Percentiles rank a stretch among this genome's conserved stretches.
These are phyloP conservation scores for Oreochromis aureus DNA, from an alignment of 2,113 vertebrate species.

Conservation along the genomic window DNA sequence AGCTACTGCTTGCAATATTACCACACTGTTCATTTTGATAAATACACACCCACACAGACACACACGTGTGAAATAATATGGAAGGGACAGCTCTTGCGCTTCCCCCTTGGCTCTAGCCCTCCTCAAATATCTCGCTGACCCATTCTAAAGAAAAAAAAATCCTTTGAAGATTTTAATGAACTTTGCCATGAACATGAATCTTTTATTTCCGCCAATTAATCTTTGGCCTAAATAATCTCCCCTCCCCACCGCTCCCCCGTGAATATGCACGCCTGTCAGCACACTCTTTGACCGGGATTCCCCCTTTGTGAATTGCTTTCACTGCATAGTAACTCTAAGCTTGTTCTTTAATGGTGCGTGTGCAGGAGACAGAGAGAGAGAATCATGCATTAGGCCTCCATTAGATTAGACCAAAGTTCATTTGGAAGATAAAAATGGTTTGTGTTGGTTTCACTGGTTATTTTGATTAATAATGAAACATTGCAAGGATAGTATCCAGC, in stretches of 20 bases:
- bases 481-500: background rate
- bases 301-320: constrained; percentile 22
- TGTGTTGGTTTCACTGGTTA: background rate
- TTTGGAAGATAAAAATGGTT: background rate
- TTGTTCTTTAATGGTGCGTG: constrained; percentile 6
- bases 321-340: background rate
- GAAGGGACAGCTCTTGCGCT: background rate
- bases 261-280: constrained; percentile 24
- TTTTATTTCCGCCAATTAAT: constrained; percentile 67
- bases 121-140: background rate
- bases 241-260: background rate
- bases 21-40: background rate
- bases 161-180: constrained; percentile 68
- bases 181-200: constrained; percentile 58
- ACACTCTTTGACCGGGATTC: constrained; percentile 23
- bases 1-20: background rate
- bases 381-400: background rate
- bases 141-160: background rate
- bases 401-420: background rate
- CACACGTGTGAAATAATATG: background rate
- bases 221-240: constrained; percentile 49
- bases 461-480: background rate
- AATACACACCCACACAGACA: background rate
- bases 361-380: background rate
- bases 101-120: background rate